Percentiles rank a stretch among this genome's conserved stretches.
Conservation (phyloP, 2,113 vertebrate species). For the Noturus placidus region DNA sequence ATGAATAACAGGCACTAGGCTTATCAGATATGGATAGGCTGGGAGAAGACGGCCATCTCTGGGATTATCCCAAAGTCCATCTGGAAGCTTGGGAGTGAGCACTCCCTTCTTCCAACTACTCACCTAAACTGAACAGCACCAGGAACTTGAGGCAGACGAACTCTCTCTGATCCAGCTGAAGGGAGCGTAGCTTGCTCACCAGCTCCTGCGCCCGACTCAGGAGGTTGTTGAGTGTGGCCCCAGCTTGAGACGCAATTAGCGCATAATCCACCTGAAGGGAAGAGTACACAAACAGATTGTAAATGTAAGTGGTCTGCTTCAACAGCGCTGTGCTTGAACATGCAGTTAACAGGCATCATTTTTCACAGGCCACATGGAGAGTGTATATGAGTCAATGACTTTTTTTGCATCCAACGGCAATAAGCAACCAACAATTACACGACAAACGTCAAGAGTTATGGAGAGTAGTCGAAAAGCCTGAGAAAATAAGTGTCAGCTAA, state of each 20-base stretch:
- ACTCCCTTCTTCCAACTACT: constrained; percentile 58
- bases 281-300: constrained; percentile 42
- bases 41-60: neutral
- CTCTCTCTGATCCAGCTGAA: constrained; percentile 95
- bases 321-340: neutral
- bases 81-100: constrained; percentile 43
- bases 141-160: constrained; percentile 99
- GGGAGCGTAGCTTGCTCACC: constrained; percentile 88
- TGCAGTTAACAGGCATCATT: neutral
- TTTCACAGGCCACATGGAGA: neutral
- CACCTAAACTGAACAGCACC: constrained; percentile 97
- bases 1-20: constrained; percentile 6
- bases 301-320: neutral
- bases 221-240: constrained; percentile 91
- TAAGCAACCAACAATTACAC: neutral
- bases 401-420: neutral
- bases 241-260: constrained; percentile 89
- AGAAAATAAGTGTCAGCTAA: neutral
- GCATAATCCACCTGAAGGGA: constrained; percentile 89
- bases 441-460: neutral
- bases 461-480: neutral
- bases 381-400: neutral
- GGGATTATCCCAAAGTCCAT: constrained; percentile 41
- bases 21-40: constrained; percentile 23
- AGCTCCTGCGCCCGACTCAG: constrained; percentile 95